Percentiles rank a stretch among this genome's conserved stretches.
Evolutionary conservation across 2,888 invertebrate genomes (phyloP).

Genomic region (Carpatolechia fugitivella): DNA sequence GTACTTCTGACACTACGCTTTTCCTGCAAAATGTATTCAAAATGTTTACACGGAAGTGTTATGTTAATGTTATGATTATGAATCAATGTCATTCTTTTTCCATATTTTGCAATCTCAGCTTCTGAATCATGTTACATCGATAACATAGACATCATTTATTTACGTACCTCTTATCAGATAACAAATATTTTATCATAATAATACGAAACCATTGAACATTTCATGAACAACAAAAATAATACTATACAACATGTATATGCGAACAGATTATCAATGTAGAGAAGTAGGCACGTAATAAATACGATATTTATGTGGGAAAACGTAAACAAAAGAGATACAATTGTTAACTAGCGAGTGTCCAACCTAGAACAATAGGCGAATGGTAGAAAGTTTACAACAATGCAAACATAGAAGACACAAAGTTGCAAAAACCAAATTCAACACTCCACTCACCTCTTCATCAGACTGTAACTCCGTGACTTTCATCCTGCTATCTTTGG

Average conservation of each 20-base stretch:
- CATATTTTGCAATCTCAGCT: not conserved
- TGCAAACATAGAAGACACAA: conserved; percentile 9
- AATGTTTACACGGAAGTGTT: conserved; percentile 5
- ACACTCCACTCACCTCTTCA: conserved; percentile 58
- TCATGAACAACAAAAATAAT: too few relatives aligned
- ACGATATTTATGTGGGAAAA: not conserved
- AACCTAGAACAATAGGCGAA: not conserved
- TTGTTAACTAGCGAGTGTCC: not conserved
- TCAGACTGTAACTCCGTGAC: conserved; percentile 68
- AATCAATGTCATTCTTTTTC: not conserved
- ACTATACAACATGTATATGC: too few relatives aligned
- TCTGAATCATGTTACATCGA: not conserved
- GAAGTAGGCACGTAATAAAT: not conserved
- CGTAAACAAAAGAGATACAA: not conserved
- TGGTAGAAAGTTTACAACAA: too few relatives aligned
- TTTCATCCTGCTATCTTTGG: conserved; percentile 74
- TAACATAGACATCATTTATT: not conserved
- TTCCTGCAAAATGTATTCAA: conserved; percentile 51
- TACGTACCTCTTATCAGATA: not conserved
- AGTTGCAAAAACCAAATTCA: conserved; percentile 5
- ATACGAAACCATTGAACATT: too few relatives aligned
- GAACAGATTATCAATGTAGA: too few relatives aligned
- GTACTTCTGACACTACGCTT: conserved; percentile 71
- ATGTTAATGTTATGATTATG: not conserved
- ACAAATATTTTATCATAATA: not conserved